Percentiles rank a stretch among this genome's conserved stretches.
phyloP scores from a whole-genome alignment of 2,888 invertebrate genomes.

The Adineta ricciae region DNA sequence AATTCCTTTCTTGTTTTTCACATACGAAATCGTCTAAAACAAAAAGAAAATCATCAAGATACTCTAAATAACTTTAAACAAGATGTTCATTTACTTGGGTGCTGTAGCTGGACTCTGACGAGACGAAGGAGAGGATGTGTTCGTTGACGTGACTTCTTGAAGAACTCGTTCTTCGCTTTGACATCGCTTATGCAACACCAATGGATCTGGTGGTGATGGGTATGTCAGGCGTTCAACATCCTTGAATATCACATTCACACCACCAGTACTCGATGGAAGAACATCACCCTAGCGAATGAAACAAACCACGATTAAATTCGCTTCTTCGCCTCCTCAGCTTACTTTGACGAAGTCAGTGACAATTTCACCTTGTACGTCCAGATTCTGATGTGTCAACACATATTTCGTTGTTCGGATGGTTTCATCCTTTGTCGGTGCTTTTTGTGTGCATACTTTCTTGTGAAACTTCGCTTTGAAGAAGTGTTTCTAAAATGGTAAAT shows the following conservation, averaged over 20 bases:
- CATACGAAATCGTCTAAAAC: not conserved
- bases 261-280: conserved; percentile 81
- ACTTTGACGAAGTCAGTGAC: conserved; percentile 77
- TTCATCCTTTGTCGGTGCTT: conserved; percentile 43
- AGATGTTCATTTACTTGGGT: not conserved
- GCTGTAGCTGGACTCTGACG: not conserved
- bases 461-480: conserved; percentile 69
- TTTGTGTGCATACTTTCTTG: conserved; percentile 48
- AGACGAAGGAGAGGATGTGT: not conserved
- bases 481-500: conserved; percentile 59
- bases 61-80: not conserved
- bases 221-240: conserved; percentile 64
- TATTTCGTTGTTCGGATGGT: conserved; percentile 62
- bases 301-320: conserved; percentile 40
- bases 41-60: not conserved
- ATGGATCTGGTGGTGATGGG: not conserved
- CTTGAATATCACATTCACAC: conserved; percentile 82
- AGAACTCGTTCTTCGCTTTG: not conserved
- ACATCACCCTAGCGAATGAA: conserved; percentile 58
- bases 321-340: not conserved
- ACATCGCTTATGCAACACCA: not conserved
- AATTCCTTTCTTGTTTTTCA: not conserved
- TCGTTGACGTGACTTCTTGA: not conserved
- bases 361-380: conserved; percentile 79
- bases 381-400: conserved; percentile 79